Conservation (phyloP, 1,140 invertebrate genomes). For the Stegodyphus dumicola region DNA sequence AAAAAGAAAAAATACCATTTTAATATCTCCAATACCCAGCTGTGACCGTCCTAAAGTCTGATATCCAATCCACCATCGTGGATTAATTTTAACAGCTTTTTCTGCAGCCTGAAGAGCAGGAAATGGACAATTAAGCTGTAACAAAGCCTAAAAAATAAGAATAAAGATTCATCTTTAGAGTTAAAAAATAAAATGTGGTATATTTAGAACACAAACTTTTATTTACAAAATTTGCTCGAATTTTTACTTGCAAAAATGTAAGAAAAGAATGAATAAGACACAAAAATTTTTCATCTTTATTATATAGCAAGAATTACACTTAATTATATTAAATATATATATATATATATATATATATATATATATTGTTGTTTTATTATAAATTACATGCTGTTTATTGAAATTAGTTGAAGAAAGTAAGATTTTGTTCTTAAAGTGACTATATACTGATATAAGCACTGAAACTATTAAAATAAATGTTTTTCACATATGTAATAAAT, state of each 20-base stretch:
- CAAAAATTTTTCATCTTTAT: not conserved
- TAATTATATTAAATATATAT: not conserved
- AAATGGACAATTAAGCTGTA: slow-evolving; percentile 45
- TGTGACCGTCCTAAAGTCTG: slow-evolving; percentile 70
- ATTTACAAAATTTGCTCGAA: not conserved
- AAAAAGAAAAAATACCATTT: slow-evolving; percentile 64
- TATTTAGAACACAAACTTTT: not conserved
- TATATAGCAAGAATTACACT: not conserved
- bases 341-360: too few relatives aligned
- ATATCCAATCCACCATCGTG: slow-evolving; percentile 69
- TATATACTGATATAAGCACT: too few relatives aligned
- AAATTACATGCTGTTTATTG: too few relatives aligned
- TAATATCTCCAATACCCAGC: slow-evolving; percentile 69
- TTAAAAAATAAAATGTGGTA: not conserved
- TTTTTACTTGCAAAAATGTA: not conserved
- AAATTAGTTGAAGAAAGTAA: too few relatives aligned
- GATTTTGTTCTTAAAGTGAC: too few relatives aligned
- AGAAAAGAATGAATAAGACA: not conserved
- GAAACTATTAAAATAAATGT: too few relatives aligned
- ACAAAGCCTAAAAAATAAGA: slow-evolving; percentile 47
- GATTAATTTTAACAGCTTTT: slow-evolving; percentile 65
- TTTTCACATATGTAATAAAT: too few relatives aligned
- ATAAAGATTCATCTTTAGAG: not conserved
- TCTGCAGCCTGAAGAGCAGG: slow-evolving; percentile 65
- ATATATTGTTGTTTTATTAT: too few relatives aligned